Conservation (phyloP, 2,888 invertebrate species). For the Conus canariensis region DNA sequence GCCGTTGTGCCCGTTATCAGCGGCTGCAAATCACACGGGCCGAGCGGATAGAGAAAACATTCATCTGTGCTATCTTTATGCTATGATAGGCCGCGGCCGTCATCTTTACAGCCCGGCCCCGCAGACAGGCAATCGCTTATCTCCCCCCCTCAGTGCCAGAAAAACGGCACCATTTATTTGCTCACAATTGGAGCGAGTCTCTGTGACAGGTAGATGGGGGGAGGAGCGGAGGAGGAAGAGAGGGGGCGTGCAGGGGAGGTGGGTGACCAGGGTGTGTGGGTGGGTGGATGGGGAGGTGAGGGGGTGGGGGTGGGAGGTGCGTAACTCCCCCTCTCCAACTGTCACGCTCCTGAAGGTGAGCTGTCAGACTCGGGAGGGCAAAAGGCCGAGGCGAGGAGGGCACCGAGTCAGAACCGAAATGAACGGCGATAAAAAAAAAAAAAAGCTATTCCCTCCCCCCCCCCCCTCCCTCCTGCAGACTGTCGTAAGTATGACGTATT, state of each 20-base stretch:
- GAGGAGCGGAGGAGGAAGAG: too few relatives aligned
- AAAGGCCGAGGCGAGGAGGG: too few relatives aligned
- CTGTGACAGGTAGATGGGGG: neutral
- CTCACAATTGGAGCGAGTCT: constrained; percentile 29
- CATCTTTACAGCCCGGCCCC: neutral
- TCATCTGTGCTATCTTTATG: constrained; percentile 30
- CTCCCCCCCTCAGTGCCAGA: neutral
- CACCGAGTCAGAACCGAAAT: neutral
- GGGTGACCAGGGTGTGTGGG: neutral
- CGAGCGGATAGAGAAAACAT: constrained; percentile 36
- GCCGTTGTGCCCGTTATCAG: neutral
- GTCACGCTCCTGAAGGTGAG: too few relatives aligned
- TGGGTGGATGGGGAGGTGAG: neutral
- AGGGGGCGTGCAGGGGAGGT: neutral
- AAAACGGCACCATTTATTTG: constrained; percentile 36
- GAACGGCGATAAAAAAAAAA: neutral
- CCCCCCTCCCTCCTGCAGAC: neutral
- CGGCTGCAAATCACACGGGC: neutral
- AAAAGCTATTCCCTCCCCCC: too few relatives aligned
- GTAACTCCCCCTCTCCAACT: too few relatives aligned
- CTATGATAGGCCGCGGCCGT: constrained; percentile 9
- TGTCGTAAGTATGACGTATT: too few relatives aligned
- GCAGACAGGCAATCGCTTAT: constrained; percentile 11
- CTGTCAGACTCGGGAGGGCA: too few relatives aligned
- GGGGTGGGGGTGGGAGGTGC: too few relatives aligned